Base-by-base conservation (phyloP, 2,888 invertebrate genomes). In the Ashinkailepas kermadecensis region DNA sequence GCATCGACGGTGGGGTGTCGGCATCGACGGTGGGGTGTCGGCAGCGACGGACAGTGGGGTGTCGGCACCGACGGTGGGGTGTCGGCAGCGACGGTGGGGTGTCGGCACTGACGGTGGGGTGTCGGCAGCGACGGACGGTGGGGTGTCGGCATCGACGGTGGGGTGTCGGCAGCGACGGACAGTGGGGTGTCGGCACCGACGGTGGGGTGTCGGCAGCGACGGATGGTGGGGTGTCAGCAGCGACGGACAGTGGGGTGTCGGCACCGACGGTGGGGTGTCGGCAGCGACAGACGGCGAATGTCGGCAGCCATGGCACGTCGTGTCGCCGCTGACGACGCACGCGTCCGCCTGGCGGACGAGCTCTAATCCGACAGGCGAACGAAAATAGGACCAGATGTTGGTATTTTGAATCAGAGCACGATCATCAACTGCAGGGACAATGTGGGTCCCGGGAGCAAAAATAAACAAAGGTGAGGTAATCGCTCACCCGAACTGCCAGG, bases 371-470 rank as follows among this genome's bases (percentile, higher is more conserved):
- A 12, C 67, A 3, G 56, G 74, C 74, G 65, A 8, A 65, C 54
- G 74, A 56, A 70, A 70, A 70, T 56, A 74, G 74, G 74, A 54
- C 74, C 74, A 74, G 74, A 74, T 74, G 74, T 56, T 74, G 74
- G 74, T 56, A 74, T 74, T 74, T 74, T 56, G 74, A 74, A 56
- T 74, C 74, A 74, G 74, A 56, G 74, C 23, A 6, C 2, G 54
- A 56, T 74, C 74, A 74, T 74, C 74, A 74, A 56, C 74, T 59
- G 59, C 74, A 74, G 74, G 74, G 54, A 74, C 74, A 74, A 74
- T 74, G 74, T 15, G 56, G 23, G 54, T 11, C 12, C 11, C 74
- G 74, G 54, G 74, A 74, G 21, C 21, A 21, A 74, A 74, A 74
- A 74, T 74, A 74, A 74, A 74, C 74, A 74, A 10, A 21, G 74